These are phyloP conservation scores for Patella ulyssiponensis DNA, from an alignment of 2,888 invertebrate species.

Conservation along the genomic window DNA sequence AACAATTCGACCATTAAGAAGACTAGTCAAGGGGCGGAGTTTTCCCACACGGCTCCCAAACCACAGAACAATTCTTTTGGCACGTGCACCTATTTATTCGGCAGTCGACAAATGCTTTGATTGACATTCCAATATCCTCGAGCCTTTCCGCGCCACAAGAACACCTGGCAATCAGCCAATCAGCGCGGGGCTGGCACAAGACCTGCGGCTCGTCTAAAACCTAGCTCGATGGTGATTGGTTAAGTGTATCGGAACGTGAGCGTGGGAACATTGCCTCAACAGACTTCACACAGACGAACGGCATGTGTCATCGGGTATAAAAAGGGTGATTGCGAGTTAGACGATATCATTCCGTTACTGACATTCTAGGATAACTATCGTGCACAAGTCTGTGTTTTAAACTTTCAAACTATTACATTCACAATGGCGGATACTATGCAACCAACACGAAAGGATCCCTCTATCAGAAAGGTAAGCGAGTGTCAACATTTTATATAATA, in stretches of 20 bases:
- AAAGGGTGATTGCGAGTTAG: conserved; percentile 20
- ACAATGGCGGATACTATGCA: conserved; percentile 24
- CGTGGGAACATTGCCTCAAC: conserved; percentile 62
- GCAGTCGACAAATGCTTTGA: conserved; percentile 48
- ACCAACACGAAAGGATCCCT: conserved; percentile 26
- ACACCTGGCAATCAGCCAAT: conserved; percentile 47
- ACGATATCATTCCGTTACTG: not conserved
- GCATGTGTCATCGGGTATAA: conserved; percentile 57
- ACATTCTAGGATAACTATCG: conserved; percentile 18
- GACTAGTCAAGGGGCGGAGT: conserved; percentile 51
- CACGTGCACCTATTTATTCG: conserved; percentile 56
- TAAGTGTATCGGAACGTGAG: conserved; percentile 50
- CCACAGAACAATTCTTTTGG: conserved; percentile 51
- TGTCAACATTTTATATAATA: not conserved
- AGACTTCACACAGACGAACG: conserved; percentile 59
- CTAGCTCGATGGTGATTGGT: conserved; percentile 50
- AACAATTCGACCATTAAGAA: conserved; percentile 32
- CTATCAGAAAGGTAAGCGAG: conserved; percentile 27
- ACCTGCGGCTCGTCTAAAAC: conserved; percentile 28
- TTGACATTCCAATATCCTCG: conserved; percentile 44
- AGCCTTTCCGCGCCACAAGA: conserved; percentile 35
- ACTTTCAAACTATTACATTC: not conserved
- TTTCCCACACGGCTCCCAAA: conserved; percentile 63
- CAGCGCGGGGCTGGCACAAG: conserved; percentile 40
- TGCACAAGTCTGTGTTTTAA: too few relatives aligned